Base-by-base conservation (phyloP, 1,140 invertebrate genomes). In the Brachionus plicatilis region DNA sequence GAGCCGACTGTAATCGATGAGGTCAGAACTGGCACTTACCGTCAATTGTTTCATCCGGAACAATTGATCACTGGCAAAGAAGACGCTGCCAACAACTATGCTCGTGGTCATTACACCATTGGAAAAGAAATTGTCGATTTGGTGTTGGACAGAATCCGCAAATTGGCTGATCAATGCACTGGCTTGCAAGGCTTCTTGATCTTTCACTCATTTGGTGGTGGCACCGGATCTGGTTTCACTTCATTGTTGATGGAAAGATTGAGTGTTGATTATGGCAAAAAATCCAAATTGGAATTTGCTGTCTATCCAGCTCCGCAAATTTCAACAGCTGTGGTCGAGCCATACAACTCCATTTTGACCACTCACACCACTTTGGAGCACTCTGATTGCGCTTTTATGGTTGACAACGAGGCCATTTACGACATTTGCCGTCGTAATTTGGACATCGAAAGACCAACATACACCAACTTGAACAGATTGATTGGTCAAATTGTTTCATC, bases 171-270 rank as follows among this genome's bases (percentile, higher is more conserved):
- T 88, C 93, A 95, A 89, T 96, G 95, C 89, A 94, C 93, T 56
- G 94, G 94, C 37, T 89, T 93, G 0, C 94, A 96, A 89, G 95
- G 95, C 27, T 96, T 96, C 89, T 91, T 96, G 14, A 94, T 96
- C 20, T 84, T 84, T 53, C 85, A 85, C 43, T 65, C 45, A 33
- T 85, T 85, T 20, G 82, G 85, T 41, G 85, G 95, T 53, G 94
- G 94, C 56, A 95, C 95, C 85, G 94, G 94, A 11, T 95, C 94
- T 41, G 94, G 94, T 8, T 96, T 96, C 89, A 94, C 94, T 3
- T 95, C 94, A 0, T 90, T 96, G 70, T 91, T 96, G 70, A 96
- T 96, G 95, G 95, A 96, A 90, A 91, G 94, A 85, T 91, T 96
- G n/a, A 94, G 93, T 24, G 94, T 95, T 5, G 94, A 96, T 86